Evolutionary conservation across 1,140 invertebrate genomes (phyloP), one percentile per base, ranked within the genome.

Genomic region (Diabrotica virgifera): DNA sequence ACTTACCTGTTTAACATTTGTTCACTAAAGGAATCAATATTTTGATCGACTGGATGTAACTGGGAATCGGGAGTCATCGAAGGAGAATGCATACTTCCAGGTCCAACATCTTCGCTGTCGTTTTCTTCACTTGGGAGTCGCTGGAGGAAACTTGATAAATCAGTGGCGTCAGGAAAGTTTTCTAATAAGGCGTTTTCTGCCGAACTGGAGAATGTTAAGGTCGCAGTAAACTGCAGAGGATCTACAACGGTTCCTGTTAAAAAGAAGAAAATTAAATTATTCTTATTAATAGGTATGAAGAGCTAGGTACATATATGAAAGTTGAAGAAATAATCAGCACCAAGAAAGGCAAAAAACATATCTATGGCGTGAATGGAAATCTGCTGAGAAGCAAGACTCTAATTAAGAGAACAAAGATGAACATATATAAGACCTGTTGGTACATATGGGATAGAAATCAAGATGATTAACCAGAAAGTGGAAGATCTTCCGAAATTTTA

Each of bases 181-280:
- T 90, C 89, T 7, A 91, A 76, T 11, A 91, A 73, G 0, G 86
- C 85, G 70, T 90, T 88, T 78, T 93, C 91, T 11, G 89, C 87
- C 2, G 89, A 85, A 13, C 86, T 87, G 52, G 87, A 89, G 72
- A 93, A 90, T 52, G 90, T 91, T 14, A 93, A 75, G 0, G 90
- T 92, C 0, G 89, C 90, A 5, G 90, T 90, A 72, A 93, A 92
- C 74, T 92, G 90, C 11, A 92, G 80, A 0, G 90, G 90, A 77
- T 93, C 90, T 5, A 90, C 70, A 52, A 62, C 60, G 5, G 52
- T 53, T 24, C 60, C 60, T 11, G 60, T 52, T 14, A 61, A 40
- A 40, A 61, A 11, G 14, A 46, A 46, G 40, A 46, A n/a, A 46
- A 6, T 46, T 46, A n/a, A 46, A 24, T 24, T 24, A 24, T 24